Base-by-base conservation (phyloP, 1,140 invertebrate genomes). In the Aphaenogaster floridana region DNA sequence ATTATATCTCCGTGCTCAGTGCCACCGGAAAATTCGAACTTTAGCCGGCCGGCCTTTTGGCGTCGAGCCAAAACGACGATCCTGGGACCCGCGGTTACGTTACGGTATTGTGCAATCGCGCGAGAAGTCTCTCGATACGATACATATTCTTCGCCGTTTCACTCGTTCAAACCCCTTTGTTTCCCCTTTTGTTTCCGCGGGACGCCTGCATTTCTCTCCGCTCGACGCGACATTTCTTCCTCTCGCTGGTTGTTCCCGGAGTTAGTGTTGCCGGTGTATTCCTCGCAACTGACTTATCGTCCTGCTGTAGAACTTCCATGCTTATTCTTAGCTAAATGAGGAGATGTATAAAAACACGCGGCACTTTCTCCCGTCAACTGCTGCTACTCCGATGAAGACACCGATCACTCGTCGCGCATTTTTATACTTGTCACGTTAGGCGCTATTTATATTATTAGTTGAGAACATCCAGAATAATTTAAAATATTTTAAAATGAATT, bases 21-120 rank as follows among this genome's bases (percentile, higher is more conserved):
- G 63, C 57, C 79, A 64, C 77, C 13, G 36, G 78, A 90, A 83
- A 87, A 90, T 87, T 87, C 88, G 45, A 90, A 89, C 81, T 87
- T 87, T 50, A 57, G 36, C 84, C 69, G 39, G 4, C 50, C 77
- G 88, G 1, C 9, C 21, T 84, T 52, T 77, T 90, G 89, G 89
- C 89, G 57, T 0, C 34, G 11, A 42, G 89, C 89, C 89, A 90
- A 50, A 86, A 89, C 71, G 83, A 87, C 84, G 52, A 87, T 81
- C 87, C 86, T 77, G 69, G 21, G 87, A 69, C 42, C 42, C 61
- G 80, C 54, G 69, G 54, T 80, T 72, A 13, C 66, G 76, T 57
- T 87, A 83, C 88, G 84, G 28, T 50, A 66, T 90, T 90, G 77
- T 83, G 85, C 68, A 90, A 90, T 89, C 84, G 84, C 76, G 84